phyloP scores from a whole-genome alignment of 2,113 vertebrate genomes.

The Macrotis lagotis region DNA sequence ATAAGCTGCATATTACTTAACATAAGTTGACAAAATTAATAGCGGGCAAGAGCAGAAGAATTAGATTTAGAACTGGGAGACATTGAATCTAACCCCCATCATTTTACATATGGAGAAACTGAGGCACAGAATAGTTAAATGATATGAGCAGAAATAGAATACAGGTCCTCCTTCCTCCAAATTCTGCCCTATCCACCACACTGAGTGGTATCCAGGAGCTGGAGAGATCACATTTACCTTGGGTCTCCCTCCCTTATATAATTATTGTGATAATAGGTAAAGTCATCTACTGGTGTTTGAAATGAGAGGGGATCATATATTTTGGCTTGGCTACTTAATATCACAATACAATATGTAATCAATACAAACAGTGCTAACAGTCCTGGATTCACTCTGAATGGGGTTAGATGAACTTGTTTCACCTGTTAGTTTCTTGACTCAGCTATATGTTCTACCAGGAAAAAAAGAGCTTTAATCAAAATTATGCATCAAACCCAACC shows the following conservation, averaged over 20 bases:
- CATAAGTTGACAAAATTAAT: background rate
- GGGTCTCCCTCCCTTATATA: background rate
- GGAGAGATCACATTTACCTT: background rate
- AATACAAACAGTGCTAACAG: too few species aligned
- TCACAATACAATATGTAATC: too few species aligned
- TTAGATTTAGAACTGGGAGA: background rate
- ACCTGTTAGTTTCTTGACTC: background rate
- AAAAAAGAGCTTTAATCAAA: background rate
- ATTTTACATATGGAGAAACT: background rate
- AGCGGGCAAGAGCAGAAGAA: background rate
- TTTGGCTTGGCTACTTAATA: too few species aligned
- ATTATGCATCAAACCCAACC: background rate
- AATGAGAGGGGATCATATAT: background rate
- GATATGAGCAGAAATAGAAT: background rate
- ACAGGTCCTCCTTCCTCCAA: background rate
- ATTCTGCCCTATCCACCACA: background rate
- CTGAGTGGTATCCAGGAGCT: background rate
- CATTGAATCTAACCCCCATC: background rate
- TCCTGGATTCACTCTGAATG: too few species aligned
- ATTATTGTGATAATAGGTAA: background rate
- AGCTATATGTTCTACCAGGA: background rate
- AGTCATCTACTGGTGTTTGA: background rate
- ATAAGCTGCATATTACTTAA: background rate
- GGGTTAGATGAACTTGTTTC: background rate
- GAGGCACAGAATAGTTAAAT: background rate